These are phyloP conservation scores for Lasioglossum pauxillum DNA, from an alignment of 2,888 invertebrate species.

Conservation along the genomic window DNA sequence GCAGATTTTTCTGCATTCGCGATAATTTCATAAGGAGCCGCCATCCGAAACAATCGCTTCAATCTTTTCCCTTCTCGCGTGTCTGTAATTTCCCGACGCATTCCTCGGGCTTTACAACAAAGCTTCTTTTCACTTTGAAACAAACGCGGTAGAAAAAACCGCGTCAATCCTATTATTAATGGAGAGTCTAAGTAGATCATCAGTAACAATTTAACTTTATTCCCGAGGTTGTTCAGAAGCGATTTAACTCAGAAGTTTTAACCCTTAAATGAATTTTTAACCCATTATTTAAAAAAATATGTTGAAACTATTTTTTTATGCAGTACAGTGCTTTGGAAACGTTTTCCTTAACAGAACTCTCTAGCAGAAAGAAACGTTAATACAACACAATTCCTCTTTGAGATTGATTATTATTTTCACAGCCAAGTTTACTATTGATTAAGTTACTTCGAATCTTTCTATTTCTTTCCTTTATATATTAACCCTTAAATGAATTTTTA, in stretches of 20 bases:
- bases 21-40: constrained; percentile 78
- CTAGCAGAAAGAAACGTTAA: too few species aligned
- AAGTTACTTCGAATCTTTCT: too few species aligned
- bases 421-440: too few species aligned
- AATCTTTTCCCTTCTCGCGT: constrained; percentile 29
- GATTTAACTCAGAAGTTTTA: not conserved
- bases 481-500: too few species aligned
- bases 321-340: too few species aligned
- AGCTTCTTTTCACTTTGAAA: not conserved
- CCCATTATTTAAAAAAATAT: not conserved
- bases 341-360: too few species aligned
- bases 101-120: not conserved
- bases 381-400: not conserved
- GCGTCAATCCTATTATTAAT: not conserved
- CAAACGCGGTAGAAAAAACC: not conserved
- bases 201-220: not conserved
- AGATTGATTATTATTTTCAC: not conserved
- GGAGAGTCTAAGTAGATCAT: not conserved
- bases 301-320: not conserved
- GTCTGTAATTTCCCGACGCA: constrained; percentile 29
- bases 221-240: not conserved
- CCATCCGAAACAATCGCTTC: constrained; percentile 55
- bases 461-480: too few species aligned
- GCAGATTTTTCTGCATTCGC: constrained; percentile 68
- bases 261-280: not conserved